Evolutionary conservation across 2,888 invertebrate species (phyloP).

Genomic region (Fabriciana adippe): DNA sequence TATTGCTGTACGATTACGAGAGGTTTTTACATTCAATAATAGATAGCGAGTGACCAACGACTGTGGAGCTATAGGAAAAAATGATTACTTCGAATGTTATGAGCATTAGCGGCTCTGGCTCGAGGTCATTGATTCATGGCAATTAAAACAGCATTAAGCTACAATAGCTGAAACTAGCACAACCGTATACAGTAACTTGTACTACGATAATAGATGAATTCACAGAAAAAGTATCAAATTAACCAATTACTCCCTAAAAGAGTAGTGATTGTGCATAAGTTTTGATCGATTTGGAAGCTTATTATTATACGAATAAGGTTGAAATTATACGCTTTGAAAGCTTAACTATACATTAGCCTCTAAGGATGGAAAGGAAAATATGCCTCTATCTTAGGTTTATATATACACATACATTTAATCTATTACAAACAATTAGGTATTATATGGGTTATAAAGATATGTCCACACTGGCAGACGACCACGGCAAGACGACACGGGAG

Average conservation of each 20-base stretch:
- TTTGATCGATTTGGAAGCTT: background rate
- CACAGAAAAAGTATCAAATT: conserved; percentile 12
- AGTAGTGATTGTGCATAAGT: background rate
- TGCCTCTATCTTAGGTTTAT: background rate
- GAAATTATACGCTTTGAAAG: too few relatives aligned
- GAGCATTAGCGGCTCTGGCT: conserved; percentile 15
- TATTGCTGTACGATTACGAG: too few relatives aligned
- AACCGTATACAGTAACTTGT: conserved; percentile 31
- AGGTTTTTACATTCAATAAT: too few relatives aligned
- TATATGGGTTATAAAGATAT: conserved; percentile 30
- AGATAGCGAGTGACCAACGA: background rate
- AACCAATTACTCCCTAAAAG: background rate
- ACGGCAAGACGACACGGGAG: conserved; percentile 60
- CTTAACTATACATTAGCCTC: too few relatives aligned
- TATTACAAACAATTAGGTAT: too few relatives aligned
- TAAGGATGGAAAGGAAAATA: background rate
- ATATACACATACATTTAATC: conserved; percentile 3
- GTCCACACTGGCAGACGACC: conserved; percentile 45
- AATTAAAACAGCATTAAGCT: conserved; percentile 43
- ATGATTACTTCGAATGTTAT: background rate
- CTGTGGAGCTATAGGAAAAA: background rate
- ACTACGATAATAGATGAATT: conserved; percentile 20
- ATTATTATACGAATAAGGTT: background rate
- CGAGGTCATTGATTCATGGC: conserved; percentile 41
- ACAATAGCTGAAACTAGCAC: conserved; percentile 35